A percentile compares a stretch with the other conserved stretches of the same genome.
phyloP scores from a whole-genome alignment of 2,113 vertebrate genomes.

The Leptosomus discolor region DNA sequence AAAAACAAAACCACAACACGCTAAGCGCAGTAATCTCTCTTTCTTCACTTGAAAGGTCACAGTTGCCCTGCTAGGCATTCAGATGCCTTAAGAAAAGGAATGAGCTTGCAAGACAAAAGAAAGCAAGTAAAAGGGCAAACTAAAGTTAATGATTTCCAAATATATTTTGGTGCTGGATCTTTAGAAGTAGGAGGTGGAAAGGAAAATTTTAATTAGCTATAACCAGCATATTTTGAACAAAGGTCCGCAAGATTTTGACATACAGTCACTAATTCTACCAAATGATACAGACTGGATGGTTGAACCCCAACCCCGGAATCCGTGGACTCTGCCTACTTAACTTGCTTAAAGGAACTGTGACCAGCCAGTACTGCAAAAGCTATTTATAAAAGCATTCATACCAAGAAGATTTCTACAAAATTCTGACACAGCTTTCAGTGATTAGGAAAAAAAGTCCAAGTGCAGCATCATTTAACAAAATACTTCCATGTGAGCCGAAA shows the following conservation, averaged over 20 bases:
- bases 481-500: neutral
- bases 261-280: neutral
- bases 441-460: neutral
- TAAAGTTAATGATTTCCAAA: constrained; percentile 7
- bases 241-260: neutral
- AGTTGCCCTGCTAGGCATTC: neutral
- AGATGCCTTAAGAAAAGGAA: neutral
- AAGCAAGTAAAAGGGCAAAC: neutral
- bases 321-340: neutral
- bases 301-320: neutral
- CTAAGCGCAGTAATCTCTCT: neutral
- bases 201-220: neutral
- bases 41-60: constrained; percentile 26
- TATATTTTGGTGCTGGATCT: neutral
- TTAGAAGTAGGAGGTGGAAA: neutral
- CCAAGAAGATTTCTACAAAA: neutral
- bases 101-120: constrained; percentile 1
- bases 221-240: neutral
- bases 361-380: neutral
- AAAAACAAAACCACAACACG: neutral
- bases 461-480: neutral
- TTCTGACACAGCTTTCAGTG: neutral
- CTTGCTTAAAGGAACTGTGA: neutral
- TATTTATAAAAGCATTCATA: neutral
- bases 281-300: neutral